Percentiles rank a stretch among this genome's conserved stretches.
Conservation (phyloP, 2,113 vertebrate species). For the Pleuronectes platessa region DNA sequence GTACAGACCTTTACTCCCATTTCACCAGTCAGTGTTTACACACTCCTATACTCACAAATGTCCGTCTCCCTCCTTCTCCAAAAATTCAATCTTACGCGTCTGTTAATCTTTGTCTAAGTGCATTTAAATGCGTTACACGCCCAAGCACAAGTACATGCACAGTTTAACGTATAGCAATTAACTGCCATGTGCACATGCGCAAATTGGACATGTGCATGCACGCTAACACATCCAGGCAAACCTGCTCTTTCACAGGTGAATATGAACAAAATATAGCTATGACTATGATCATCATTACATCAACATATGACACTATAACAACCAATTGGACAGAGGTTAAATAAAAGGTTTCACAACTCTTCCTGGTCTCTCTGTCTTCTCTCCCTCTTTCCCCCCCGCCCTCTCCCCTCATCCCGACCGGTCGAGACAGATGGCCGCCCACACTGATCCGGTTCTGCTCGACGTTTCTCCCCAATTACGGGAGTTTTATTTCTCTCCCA, state of each 20-base stretch:
- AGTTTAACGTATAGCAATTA: background rate
- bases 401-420: too few relatives aligned
- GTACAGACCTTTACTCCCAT: slow-evolving; percentile 42
- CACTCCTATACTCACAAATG: slow-evolving; percentile 9
- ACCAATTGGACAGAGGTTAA: too few relatives aligned
- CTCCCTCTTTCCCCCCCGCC: too few relatives aligned
- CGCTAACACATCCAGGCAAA: background rate
- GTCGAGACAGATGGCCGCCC: too few relatives aligned
- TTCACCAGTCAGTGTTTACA: slow-evolving; percentile 30
- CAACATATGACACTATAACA: too few relatives aligned
- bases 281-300: background rate
- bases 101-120: background rate
- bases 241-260: background rate
- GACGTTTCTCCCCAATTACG: too few relatives aligned
- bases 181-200: background rate
- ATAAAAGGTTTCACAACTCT: too few relatives aligned
- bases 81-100: background rate
- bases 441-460: too few relatives aligned
- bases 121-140: background rate
- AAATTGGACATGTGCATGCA: background rate
- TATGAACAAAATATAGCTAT: too few relatives aligned
- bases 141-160: background rate
- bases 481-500: too few relatives aligned
- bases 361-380: too few relatives aligned
- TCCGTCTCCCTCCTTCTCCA: background rate